Evolutionary conservation across 2,113 vertebrate genomes (phyloP), one percentile per base, ranked within the genome.

Genomic region (Percopsis transmontana): DNA sequence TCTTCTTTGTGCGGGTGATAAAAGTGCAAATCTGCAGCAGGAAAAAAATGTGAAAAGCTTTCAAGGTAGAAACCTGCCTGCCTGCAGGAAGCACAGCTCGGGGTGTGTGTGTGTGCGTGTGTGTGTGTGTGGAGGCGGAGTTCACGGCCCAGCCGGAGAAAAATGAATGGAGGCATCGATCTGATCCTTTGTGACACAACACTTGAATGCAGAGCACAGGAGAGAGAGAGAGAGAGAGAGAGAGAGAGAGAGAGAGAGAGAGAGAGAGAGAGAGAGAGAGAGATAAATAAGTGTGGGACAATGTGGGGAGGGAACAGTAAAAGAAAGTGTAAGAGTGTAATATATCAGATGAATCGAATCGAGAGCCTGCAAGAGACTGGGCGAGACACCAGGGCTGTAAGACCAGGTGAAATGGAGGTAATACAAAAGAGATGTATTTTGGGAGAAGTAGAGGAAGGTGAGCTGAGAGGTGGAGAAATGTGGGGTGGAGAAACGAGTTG

Each of bases 111-210:
- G 55, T 55, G 48, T 52, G 24, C 69, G 70, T 23, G 53, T 58
- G 41, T 55, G 47, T 69, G 62, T 55, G 62, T 47, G 58, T 66
- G 73, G 70, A 60, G 73, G 65, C 42, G 63, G 71, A 65, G 65
- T 75, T 74, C 76, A 74, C 66, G 69, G 55, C 66, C 44, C 23
- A 70, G 69, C 74, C 72, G 66, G 73, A 59, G 58, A 19, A 41
- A 60, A 75, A 84, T 85, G 72, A 86, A 85, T 78, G 74, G 64
- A 62, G 62, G 56, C 67, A 87, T 88, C 12, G 54, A 83, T 90
- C 68, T 57, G 44, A 52, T 66, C 55, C 62, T 64, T 33, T 45
- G 62, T 63, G 69, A 72, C 55, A 76, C 76, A 24, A 57, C 18
- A 14, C 68, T 68, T 70, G 47, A 88, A 88, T 81, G 81, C 84